phyloP scores from a whole-genome alignment of 2,797 vertebrate species.

The Halcyon badia region DNA sequence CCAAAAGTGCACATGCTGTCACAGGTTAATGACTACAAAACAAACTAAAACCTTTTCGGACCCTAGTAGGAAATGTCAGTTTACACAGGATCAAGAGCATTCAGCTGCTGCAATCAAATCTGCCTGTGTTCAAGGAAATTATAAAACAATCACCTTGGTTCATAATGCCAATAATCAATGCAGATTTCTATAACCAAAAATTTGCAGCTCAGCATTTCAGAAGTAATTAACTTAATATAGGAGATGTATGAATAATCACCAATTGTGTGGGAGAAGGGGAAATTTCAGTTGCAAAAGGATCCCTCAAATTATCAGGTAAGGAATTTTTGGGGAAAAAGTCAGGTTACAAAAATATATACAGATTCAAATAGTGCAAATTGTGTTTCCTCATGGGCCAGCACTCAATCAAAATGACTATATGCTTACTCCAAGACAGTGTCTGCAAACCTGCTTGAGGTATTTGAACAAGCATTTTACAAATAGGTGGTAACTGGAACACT shows the following conservation, averaged over 20 bases:
- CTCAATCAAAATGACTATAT: background rate
- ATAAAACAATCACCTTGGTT: background rate
- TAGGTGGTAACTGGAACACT: background rate
- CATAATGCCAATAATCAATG: background rate
- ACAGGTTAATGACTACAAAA: background rate
- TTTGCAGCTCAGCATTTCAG: background rate
- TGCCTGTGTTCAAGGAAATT: background rate
- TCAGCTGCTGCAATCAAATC: background rate
- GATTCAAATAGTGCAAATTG: background rate
- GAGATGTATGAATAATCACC: background rate
- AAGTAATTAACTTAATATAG: background rate
- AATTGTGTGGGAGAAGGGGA: background rate
- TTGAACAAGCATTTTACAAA: constrained; percentile 1
- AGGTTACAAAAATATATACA: background rate
- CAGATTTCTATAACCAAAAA: background rate
- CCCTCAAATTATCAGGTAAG: background rate
- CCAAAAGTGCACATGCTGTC: background rate
- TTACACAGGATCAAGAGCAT: background rate
- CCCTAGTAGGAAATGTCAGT: background rate
- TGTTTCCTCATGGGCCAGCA: background rate
- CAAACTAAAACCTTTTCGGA: background rate
- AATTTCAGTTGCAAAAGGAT: background rate
- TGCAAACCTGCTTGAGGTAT: background rate
- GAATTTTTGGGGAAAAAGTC: accelerated
- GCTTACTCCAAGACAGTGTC: background rate